Evolutionary conservation across 35 echinoderm and acorn worm genomes (phyloP), one percentile per base, ranked within the genome.

Genomic region (Heliocidaris tuberculata): DNA sequence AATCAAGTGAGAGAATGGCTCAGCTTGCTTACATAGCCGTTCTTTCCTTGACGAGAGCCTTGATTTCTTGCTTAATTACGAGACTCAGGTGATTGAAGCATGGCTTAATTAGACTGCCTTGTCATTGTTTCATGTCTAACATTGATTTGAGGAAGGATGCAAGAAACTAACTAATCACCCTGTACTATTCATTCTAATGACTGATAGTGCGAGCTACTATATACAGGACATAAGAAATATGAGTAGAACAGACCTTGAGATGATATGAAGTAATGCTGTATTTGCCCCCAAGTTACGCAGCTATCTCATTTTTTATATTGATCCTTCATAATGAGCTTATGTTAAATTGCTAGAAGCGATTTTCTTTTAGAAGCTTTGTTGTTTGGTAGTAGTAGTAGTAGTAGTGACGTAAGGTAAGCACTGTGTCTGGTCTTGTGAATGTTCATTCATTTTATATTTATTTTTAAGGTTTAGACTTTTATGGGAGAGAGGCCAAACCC

Each of bases 61-160:
- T 78, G 65, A 78, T 78, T 78, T 27, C 19, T 29, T 78, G 65
- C 19, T 78, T 78, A 78, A 78, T 19, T 19, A 78, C 27, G 65
- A 78, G 65, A 78, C 65, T 27, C 65, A 78, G 65, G 65, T 78
- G 65, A 78, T 78, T 78, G 65, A 78, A 27, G 65, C 65, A 78
- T n/a, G 65, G 65, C 65, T 78, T 78, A 78, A 78, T 78, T 78
- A 78, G 65, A 78, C 65, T 78, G 65, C 65, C 21, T 78, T 78
- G 65, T 78, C 27, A 78, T 78, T 78, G 65, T 78, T 78, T 78
- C 17, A 78, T 78, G 27, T 78, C 7, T 27, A 78, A 78, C 65
- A 5, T 78, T 78, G 65, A 78, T 78, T 78, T 78, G 65, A n/a
- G 27, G 21, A 78, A 78, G 65, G 52, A 56, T 56, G 11, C 52